Evolutionary conservation across 2,888 invertebrate genomes (phyloP), one percentile per base, ranked within the genome.

Genomic region (Idaea aversata): DNA sequence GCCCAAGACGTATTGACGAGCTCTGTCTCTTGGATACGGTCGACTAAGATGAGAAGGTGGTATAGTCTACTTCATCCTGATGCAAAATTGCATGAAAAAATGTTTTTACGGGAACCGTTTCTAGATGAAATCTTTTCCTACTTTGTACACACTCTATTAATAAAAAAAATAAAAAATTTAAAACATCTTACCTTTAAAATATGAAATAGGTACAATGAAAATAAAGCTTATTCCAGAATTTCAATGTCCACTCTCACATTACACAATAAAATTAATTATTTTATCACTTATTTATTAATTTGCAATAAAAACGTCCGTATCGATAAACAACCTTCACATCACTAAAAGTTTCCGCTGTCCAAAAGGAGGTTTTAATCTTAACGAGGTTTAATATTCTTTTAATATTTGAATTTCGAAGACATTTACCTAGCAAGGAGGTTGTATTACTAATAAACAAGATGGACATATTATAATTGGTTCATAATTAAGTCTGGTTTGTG

Each of bases 221-320:
- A 47, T 6, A 47, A 5, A 47, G 13, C 7, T 13, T 47, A 47
- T 13, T 36, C 36, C 5, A 7, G 36, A 7, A 36, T 47, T 47
- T 47, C 47, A 6, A 7, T 0, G 47, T 47, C 47, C 47, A 13
- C 10, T 34, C 34, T 60, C 60, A 60, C 60, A 34, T 60, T 60
- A 34, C 60, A 60, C 60, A 60, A 60, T 60, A 25, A 34, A 60
- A 13, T 60, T 60, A n/a, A 15, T n/a, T 59, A 13, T 59, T 16
- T 15, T 15, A 59, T 16, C 7, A 15, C 58, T 25, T 25, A 35
- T 15, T 16, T 10, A 25, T 59, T 25, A 25, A 59, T 10, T 25
- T 25, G 25, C 25, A 25, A 25, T 34, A 15, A 6, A 34, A 59
- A 59, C 59, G 59, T 59, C 59, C 13, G 1, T 10, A 34, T 59